Percentiles rank a stretch among this genome's conserved stretches.
Conservation (phyloP, 92 coral and sea anemone genomes). For the Actinernus sp. region DNA sequence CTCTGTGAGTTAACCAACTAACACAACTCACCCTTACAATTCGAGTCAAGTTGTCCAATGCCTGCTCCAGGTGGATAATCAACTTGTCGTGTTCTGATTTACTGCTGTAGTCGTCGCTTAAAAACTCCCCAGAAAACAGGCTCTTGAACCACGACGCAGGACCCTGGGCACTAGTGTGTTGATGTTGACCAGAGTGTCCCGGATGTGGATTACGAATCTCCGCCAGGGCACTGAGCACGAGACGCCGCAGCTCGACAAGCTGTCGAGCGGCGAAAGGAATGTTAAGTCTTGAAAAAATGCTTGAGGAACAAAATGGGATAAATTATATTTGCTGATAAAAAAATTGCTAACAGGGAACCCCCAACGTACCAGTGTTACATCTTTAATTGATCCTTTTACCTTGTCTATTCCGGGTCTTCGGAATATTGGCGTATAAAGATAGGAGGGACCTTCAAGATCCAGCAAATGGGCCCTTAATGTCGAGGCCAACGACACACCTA, state of each 20-base stretch:
- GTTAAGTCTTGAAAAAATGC: too few species aligned
- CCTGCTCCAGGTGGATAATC: constrained; percentile 63
- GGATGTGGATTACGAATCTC: constrained; percentile 27
- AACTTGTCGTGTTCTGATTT: constrained; percentile 65
- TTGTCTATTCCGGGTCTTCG: constrained; percentile 51
- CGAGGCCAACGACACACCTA: constrained; percentile 68
- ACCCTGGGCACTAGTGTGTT: constrained; percentile 25
- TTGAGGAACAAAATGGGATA: too few species aligned
- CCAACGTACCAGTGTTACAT: too few species aligned
- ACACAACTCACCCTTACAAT: constrained; percentile 49
- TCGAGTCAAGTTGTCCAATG: constrained; percentile 27
- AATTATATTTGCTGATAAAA: too few species aligned
- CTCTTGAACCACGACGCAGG: constrained; percentile 55
- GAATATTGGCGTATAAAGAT: constrained; percentile 65
- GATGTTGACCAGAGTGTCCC: constrained; percentile 8
- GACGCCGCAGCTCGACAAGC: constrained; percentile 50
- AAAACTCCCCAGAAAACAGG: constrained; percentile 52
- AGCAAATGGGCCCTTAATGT: constrained; percentile 71
- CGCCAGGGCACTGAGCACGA: constrained; percentile 48
- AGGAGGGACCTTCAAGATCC: constrained; percentile 86
- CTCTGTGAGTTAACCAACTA: too few species aligned
- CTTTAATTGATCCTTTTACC: too few species aligned
- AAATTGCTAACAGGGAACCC: too few species aligned
- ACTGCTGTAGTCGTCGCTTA: constrained; percentile 41
- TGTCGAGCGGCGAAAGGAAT: too few species aligned